Conservation (phyloP, 2,113 vertebrate genomes). For the Erinaceus europaeus region DNA sequence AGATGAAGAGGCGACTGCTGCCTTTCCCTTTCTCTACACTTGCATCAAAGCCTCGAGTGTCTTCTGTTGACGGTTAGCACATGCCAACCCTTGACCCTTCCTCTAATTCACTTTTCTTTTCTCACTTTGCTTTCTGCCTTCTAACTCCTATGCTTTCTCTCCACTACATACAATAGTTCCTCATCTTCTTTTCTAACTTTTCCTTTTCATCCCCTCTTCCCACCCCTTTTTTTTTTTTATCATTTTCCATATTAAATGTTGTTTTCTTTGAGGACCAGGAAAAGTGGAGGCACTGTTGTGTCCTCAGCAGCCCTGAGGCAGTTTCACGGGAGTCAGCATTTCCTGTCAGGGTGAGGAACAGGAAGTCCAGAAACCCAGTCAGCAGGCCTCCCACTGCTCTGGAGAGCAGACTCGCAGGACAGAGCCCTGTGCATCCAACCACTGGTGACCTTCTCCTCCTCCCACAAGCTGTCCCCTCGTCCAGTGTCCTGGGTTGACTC, state of each 20-base stretch:
- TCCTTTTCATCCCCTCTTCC: background rate
- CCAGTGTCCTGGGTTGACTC: background rate
- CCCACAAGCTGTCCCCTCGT: fast-evolving
- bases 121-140: background rate
- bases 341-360: background rate
- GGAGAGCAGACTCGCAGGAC: background rate
- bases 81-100: background rate
- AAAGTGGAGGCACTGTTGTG: background rate
- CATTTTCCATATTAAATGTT: background rate
- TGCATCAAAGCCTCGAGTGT: fast-evolving
- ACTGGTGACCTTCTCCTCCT: background rate
- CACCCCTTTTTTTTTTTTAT: background rate
- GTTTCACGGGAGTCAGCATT: background rate
- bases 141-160: background rate
- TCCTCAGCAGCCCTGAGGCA: fast-evolving
- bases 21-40: background rate
- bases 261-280: background rate
- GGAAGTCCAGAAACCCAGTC: background rate
- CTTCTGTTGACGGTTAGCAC: background rate
- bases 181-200: background rate
- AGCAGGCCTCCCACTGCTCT: background rate
- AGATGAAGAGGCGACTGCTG: background rate
- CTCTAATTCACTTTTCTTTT: background rate
- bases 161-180: background rate
- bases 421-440: background rate